Conservation (phyloP, 92 coral and sea anemone species). For the Epizoanthus stellaris region DNA sequence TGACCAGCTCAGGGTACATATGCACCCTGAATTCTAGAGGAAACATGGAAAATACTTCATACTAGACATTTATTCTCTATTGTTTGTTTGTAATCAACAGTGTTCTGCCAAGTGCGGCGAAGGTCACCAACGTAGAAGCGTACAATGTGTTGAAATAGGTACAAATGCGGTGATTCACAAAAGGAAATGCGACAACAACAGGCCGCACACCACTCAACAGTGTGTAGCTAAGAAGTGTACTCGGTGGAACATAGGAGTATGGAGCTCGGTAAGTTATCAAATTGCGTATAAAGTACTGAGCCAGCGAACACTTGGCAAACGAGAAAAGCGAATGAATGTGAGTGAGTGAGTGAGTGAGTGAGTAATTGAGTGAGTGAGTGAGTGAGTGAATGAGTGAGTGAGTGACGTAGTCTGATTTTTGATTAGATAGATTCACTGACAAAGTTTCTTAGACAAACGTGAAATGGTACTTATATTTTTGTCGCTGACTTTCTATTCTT, state of each 20-base stretch:
- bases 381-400: no score
- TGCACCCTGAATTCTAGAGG: background rate
- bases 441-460: background rate
- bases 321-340: no score
- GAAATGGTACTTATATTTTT: background rate
- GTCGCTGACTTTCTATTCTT: background rate
- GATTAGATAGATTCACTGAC: no score
- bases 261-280: constrained; percentile 35
- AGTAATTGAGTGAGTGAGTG: no score
- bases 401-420: no score
- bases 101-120: constrained; percentile 41
- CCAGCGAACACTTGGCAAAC: no score
- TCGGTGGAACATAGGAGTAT: constrained; percentile 40
- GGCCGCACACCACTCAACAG: constrained; percentile 12
- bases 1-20: no score
- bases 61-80: background rate
- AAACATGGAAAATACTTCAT: background rate
- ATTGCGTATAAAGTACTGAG: background rate
- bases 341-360: no score
- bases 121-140: constrained; percentile 20
- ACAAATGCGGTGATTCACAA: constrained; percentile 19
- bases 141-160: constrained; percentile 19
- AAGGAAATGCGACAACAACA: constrained; percentile 12
- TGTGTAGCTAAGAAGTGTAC: constrained; percentile 42
- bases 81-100: background rate